These are phyloP conservation scores for Solenodon paradoxus DNA, from an alignment of 2,113 vertebrate genomes.

Conservation along the genomic window DNA sequence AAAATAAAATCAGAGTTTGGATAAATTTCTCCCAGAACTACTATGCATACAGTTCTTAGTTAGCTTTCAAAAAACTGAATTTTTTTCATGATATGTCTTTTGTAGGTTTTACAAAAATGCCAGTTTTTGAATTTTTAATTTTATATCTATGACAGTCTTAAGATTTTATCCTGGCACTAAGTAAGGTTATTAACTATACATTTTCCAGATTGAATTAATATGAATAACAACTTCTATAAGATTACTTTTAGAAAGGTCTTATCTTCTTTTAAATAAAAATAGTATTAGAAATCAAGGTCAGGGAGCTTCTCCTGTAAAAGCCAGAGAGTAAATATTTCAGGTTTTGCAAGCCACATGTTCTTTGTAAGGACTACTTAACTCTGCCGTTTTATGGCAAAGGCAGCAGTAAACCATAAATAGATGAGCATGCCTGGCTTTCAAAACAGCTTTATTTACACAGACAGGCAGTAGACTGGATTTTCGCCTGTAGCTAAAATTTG, in stretches of 20 bases:
- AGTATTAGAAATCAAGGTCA: neutral
- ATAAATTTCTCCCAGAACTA: neutral
- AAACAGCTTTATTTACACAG: neutral
- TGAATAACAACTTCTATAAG: neutral
- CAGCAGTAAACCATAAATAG: neutral
- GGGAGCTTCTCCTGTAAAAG: neutral
- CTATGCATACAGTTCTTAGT: neutral
- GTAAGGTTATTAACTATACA: neutral
- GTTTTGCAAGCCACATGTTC: neutral
- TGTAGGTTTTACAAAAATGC: neutral
- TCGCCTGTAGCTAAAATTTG: neutral
- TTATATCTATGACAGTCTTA: neutral
- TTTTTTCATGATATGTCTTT: neutral
- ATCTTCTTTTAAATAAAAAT: conserved; percentile 4
- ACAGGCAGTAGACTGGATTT: neutral
- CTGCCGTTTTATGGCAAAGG: neutral
- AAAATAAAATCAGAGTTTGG: conserved; percentile 8
- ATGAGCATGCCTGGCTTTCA: neutral
- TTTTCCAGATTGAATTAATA: neutral
- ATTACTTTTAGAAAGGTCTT: conserved; percentile 11
- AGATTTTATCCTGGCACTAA: neutral
- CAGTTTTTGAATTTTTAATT: neutral
- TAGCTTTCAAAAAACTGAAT: neutral
- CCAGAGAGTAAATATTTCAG: neutral
- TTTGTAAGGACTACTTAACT: neutral